Conservation (phyloP, 2,888 invertebrate species). For the Nephrocerus scutellatus region DNA sequence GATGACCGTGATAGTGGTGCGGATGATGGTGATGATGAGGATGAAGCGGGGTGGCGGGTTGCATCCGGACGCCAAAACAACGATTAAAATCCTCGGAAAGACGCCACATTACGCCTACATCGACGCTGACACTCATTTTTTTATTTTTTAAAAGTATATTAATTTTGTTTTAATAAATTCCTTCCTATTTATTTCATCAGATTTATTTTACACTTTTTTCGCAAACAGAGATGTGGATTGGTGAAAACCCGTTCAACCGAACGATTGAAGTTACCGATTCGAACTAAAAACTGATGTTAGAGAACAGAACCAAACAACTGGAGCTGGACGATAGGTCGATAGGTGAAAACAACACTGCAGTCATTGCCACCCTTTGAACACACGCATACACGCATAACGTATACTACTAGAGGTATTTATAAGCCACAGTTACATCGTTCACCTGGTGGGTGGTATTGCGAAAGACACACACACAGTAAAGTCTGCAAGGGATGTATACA, state of each 20-base stretch:
- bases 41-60: slow-evolving; percentile 38
- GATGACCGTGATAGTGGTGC: slow-evolving; percentile 23
- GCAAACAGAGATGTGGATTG: slow-evolving; percentile 12
- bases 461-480: no score
- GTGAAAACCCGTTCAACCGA: slow-evolving; percentile 10
- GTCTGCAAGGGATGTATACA: no score
- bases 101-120: slow-evolving; percentile 49
- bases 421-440: no score
- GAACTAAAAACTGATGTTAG: no score
- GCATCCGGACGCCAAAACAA: slow-evolving; percentile 47
- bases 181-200: slow-evolving; percentile 1
- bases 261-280: no score
- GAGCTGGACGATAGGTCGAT: no score
- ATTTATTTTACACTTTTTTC: no score
- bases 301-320: no score
- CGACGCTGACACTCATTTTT: slow-evolving; percentile 47
- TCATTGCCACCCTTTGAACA: no score
- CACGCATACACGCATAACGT: no score
- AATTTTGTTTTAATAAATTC: slow-evolving; percentile 10
- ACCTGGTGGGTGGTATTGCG: slow-evolving; percentile 23
- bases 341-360: no score
- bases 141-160: not conserved
- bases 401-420: no score
- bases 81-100: slow-evolving; percentile 47
- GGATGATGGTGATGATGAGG: slow-evolving; percentile 31